Conservation (phyloP, 2,113 vertebrate genomes). For the Stictonetta naevosa region DNA sequence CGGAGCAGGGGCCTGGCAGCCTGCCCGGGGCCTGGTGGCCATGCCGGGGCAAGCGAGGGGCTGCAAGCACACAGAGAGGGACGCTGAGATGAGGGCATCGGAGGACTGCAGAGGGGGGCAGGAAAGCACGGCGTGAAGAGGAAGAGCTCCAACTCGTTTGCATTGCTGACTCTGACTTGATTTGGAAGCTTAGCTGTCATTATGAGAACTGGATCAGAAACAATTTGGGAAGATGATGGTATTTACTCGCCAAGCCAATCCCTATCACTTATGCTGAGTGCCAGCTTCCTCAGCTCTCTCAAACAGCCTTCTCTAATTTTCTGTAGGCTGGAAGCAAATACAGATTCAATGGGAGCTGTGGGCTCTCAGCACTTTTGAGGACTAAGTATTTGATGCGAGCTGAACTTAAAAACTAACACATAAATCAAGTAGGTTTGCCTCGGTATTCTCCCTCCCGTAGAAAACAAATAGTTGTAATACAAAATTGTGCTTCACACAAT, state of each 20-base stretch:
- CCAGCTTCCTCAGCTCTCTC: constrained; percentile 45
- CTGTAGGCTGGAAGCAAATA: constrained; percentile 44
- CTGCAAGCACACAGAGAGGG: too few relatives aligned
- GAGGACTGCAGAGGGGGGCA: neutral
- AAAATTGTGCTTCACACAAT: neutral
- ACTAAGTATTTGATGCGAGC: neutral
- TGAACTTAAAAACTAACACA: constrained; percentile 28
- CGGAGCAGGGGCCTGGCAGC: neutral
- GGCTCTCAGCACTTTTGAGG: constrained; percentile 39
- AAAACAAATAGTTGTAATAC: constrained; percentile 30
- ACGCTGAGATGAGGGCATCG: neutral
- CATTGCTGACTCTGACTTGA: constrained; percentile 30
- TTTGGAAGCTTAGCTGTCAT: constrained; percentile 63
- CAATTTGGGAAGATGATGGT: constrained; percentile 53
- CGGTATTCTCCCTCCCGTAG: neutral
- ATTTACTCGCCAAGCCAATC: constrained; percentile 61
- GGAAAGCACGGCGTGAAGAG: neutral
- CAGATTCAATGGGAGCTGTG: neutral
- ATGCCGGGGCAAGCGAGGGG: rapidly evolving
- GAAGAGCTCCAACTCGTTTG: neutral
- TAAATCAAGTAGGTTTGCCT: constrained; percentile 34
- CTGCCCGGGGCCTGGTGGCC: neutral
- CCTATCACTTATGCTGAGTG: neutral
- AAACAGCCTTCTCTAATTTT: constrained; percentile 58
- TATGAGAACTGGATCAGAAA: constrained; percentile 63